phyloP scores from a whole-genome alignment of 2,113 vertebrate species.

The Neodon shergylaensis region DNA sequence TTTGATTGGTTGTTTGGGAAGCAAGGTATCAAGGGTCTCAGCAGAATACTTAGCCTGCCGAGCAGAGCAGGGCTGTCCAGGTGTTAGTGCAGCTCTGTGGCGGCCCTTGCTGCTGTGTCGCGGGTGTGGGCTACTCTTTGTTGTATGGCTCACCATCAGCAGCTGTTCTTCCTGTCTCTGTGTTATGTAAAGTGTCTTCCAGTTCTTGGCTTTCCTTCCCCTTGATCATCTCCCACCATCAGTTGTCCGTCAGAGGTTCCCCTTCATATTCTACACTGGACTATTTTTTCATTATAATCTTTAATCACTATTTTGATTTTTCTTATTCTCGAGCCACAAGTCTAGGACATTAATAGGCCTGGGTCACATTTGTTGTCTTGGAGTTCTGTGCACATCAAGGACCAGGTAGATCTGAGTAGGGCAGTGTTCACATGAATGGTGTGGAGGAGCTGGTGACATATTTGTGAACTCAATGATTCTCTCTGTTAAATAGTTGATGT shows the following conservation, averaged over 20 bases:
- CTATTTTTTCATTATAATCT: not conserved
- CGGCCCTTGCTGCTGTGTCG: not conserved
- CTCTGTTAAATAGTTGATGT: not conserved
- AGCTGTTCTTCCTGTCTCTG: not conserved
- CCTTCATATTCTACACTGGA: not conserved
- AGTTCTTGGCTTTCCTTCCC: not conserved
- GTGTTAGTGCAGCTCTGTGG: not conserved
- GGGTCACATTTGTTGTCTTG: not conserved
- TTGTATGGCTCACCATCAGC: not conserved
- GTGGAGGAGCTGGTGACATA: not conserved
- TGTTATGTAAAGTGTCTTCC: not conserved
- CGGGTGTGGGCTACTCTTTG: not conserved
- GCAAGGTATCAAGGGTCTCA: not conserved
- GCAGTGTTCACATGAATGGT: not conserved
- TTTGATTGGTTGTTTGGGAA: not conserved
- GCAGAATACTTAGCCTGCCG: not conserved
- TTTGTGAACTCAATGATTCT: conserved; percentile 13
- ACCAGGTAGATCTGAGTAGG: not conserved
- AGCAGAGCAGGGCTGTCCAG: not conserved
- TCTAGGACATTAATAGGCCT: not conserved
- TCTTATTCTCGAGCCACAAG: not conserved
- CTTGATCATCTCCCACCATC: not conserved
- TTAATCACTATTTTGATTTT: not conserved
- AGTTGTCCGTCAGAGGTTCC: not conserved
- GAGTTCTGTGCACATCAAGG: not conserved